phyloP scores from a whole-genome alignment of 1,140 invertebrate species.

The Idris sp. region DNA sequence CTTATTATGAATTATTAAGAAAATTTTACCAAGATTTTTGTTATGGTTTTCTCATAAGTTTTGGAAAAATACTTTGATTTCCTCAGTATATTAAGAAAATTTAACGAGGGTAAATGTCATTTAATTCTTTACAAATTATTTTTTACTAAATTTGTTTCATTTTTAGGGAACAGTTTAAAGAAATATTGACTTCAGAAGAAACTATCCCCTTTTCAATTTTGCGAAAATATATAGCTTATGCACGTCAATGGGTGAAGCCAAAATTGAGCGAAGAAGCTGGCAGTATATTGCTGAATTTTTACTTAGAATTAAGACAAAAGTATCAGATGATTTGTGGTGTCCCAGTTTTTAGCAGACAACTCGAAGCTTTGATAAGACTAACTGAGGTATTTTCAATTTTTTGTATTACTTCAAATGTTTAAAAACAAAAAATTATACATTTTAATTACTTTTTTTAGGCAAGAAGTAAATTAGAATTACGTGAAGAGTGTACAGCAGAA shows the following conservation, averaged over 20 bases:
- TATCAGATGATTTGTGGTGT: constrained; percentile 80
- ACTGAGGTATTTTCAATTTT: constrained; percentile 82
- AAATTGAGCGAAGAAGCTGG: constrained; percentile 85
- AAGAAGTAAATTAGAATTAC: constrained; percentile 89
- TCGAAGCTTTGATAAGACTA: constrained; percentile 92
- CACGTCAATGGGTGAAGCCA: constrained; percentile 92
- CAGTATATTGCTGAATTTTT: constrained; percentile 87
- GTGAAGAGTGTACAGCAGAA: constrained; percentile 85
- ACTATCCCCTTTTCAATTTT: constrained; percentile 86
- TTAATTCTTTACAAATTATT: constrained; percentile 20
- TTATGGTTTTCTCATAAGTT: too few relatives aligned
- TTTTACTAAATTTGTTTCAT: background rate
- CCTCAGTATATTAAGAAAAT: too few relatives aligned
- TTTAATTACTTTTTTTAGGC: constrained; percentile 83
- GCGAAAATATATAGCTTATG: constrained; percentile 94
- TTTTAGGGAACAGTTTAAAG: constrained; percentile 82
- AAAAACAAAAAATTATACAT: too few relatives aligned
- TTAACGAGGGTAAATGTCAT: too few relatives aligned
- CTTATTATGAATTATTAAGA: too few relatives aligned
- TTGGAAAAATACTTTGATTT: constrained; percentile 3
- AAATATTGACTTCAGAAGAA: constrained; percentile 82
- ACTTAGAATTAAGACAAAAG: constrained; percentile 86
- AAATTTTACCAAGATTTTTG: too few relatives aligned
- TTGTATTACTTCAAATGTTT: background rate
- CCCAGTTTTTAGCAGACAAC: constrained; percentile 89